Percentiles rank a stretch among this genome's conserved stretches.
Conservation (phyloP, 2,888 invertebrate species). For the Oegoconia quadripuncta region DNA sequence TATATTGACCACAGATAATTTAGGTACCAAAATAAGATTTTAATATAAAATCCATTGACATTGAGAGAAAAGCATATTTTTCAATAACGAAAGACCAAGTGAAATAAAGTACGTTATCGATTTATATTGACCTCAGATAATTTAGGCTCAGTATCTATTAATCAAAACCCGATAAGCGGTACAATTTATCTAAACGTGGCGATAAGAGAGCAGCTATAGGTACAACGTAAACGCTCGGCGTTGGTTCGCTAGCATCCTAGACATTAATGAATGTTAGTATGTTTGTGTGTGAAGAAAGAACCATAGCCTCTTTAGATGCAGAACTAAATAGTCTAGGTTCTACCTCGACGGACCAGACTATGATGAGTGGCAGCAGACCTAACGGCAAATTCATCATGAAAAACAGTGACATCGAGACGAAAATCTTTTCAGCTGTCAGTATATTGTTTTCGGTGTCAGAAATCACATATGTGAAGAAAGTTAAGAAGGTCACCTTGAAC, state of each 20-base stretch:
- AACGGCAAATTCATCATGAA: constrained; percentile 92
- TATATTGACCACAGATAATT: no score
- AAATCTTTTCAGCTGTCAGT: constrained; percentile 89
- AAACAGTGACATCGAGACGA: constrained; percentile 93
- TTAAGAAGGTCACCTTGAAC: constrained; percentile 88
- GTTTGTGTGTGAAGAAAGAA: constrained; percentile 41
- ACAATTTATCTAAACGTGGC: background rate
- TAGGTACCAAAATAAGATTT: no score
- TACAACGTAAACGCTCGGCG: constrained; percentile 16
- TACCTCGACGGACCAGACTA: constrained; percentile 88
- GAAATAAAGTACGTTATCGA: no score
- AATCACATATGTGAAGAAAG: constrained; percentile 90
- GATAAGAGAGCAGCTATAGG: constrained; percentile 10
- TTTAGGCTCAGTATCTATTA: background rate
- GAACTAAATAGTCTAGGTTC: constrained; percentile 31
- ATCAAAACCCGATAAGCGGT: background rate
- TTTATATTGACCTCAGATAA: no score
- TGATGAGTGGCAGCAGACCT: constrained; percentile 87
- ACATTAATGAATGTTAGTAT: constrained; percentile 47
- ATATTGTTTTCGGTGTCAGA: constrained; percentile 82
- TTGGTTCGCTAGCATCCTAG: constrained; percentile 10
- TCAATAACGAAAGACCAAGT: no score
- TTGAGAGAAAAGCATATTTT: no score
- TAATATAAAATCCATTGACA: no score
- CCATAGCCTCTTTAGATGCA: constrained; percentile 49